phyloP scores from a whole-genome alignment of 2,888 invertebrate genomes.

The Tetheella fluctuosa region DNA sequence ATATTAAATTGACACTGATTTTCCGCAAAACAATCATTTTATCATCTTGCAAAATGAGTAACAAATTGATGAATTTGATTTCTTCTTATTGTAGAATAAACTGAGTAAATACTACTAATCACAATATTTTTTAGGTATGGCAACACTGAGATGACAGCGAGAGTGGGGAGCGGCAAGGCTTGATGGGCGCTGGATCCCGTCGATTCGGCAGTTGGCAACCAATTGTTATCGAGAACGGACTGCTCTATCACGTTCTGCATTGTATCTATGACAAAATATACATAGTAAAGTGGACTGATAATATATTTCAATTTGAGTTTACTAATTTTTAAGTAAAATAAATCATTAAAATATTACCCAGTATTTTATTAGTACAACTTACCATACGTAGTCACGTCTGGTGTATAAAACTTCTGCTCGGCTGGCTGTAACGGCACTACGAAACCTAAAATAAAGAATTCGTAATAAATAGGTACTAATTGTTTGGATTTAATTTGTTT shows the following conservation, averaged over 20 bases:
- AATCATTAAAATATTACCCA: too few relatives aligned
- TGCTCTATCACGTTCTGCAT: slow-evolving; percentile 82
- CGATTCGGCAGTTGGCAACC: slow-evolving; percentile 78
- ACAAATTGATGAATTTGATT: slow-evolving; percentile 39
- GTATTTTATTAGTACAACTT: slow-evolving; percentile 30
- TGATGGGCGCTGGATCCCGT: slow-evolving; percentile 58
- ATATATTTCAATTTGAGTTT: background rate
- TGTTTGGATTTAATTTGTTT: too few relatives aligned
- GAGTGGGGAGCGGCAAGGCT: slow-evolving; percentile 53
- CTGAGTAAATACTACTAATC: slow-evolving; percentile 43
- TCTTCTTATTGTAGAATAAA: slow-evolving; percentile 40
- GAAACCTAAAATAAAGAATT: slow-evolving; percentile 50
- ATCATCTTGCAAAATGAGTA: slow-evolving; percentile 65
- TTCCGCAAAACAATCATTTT: slow-evolving; percentile 46
- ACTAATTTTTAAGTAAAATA: background rate
- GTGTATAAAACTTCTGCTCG: slow-evolving; percentile 77
- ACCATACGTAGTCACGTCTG: slow-evolving; percentile 80
- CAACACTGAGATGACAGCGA: slow-evolving; percentile 54
- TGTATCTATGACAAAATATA: slow-evolving; percentile 60
- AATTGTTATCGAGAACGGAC: slow-evolving; percentile 80
- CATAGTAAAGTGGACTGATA: slow-evolving; percentile 5
- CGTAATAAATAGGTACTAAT: too few relatives aligned
- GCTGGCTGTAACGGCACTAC: slow-evolving; percentile 77
- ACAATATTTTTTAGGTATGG: slow-evolving; percentile 51
- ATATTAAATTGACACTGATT: slow-evolving; percentile 46